Percentiles rank a stretch among this genome's conserved stretches.
Evolutionary conservation across 2,888 invertebrate species (phyloP).

Genomic region (Spatulosminthurus flaviceps): DNA sequence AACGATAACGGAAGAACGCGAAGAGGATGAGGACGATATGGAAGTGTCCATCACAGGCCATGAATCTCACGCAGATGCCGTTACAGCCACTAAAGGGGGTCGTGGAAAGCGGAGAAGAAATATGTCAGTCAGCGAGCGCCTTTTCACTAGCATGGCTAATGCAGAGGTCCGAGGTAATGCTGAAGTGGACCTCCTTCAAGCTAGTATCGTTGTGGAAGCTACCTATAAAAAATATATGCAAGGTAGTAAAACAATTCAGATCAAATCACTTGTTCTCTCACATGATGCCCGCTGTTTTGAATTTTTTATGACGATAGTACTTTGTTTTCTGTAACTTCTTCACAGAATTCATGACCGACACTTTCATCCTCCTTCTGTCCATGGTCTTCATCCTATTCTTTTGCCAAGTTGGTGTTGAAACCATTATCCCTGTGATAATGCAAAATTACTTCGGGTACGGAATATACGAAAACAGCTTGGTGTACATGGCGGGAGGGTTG

Average conservation of each 20-base stretch:
- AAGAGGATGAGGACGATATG: constrained; percentile 27
- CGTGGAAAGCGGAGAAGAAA: constrained; percentile 23
- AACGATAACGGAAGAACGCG: constrained; percentile 35
- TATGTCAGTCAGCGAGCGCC: constrained; percentile 54
- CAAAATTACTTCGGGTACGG: constrained; percentile 65
- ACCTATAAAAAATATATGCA: constrained; percentile 49
- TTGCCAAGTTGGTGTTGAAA: constrained; percentile 67
- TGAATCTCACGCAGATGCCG: constrained; percentile 20
- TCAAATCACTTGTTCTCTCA: no score
- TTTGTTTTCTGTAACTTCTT: not conserved
- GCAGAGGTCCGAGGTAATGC: constrained; percentile 53
- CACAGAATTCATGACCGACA: constrained; percentile 67
- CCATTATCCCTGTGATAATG: constrained; percentile 67
- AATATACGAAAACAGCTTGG: constrained; percentile 67
- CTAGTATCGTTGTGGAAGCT: constrained; percentile 47
- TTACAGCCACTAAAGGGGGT: constrained; percentile 24
- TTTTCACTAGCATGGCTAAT: constrained; percentile 56
- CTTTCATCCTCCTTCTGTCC: constrained; percentile 66
- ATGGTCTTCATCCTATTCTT: constrained; percentile 67
- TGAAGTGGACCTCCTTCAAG: constrained; percentile 52
- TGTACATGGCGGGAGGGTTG: constrained; percentile 67
- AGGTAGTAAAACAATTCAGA: constrained; percentile 36
- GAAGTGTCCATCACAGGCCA: constrained; percentile 43
- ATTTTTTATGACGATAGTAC: no score
- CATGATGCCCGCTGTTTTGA: no score